phyloP scores from a whole-genome alignment of 2,888 invertebrate species.

The Campoplex capitator region DNA sequence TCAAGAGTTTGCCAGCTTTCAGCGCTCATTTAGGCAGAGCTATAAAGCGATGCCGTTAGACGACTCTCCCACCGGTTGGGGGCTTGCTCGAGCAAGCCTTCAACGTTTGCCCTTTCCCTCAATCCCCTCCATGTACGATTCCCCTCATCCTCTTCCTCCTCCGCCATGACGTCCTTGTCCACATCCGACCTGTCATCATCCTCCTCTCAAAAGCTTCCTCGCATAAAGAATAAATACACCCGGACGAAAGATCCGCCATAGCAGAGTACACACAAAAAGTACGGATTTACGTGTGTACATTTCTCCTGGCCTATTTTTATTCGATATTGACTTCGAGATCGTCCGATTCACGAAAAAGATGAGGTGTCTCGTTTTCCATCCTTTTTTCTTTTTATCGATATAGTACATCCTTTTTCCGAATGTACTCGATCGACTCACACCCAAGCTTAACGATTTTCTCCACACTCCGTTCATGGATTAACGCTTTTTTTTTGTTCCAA shows the following conservation, averaged over 20 bases:
- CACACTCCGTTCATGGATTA: neutral
- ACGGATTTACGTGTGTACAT: slow-evolving; percentile 21
- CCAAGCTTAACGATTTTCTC: neutral
- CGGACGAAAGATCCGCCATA: slow-evolving; percentile 24
- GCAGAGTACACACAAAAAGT: slow-evolving; percentile 50
- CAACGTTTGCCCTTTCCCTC: slow-evolving; percentile 58
- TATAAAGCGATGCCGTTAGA: slow-evolving; percentile 72
- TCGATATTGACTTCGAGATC: slow-evolving; percentile 5
- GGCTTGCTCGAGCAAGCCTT: slow-evolving; percentile 19
- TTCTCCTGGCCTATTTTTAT: slow-evolving; percentile 7
- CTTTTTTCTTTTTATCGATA: neutral
- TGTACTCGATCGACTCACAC: neutral
- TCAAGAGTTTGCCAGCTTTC: slow-evolving; percentile 82
- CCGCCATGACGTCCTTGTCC: slow-evolving; percentile 67
- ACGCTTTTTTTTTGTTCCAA: neutral
- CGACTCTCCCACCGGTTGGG: slow-evolving; percentile 40
- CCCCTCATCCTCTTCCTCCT: slow-evolving; percentile 67
- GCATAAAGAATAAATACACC: slow-evolving; percentile 59
- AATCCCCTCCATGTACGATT: slow-evolving; percentile 57
- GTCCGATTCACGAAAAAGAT: slow-evolving; percentile 8
- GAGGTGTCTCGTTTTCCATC: neutral
- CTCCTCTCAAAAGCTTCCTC: slow-evolving; percentile 57
- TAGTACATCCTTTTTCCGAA: neutral
- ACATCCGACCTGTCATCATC: slow-evolving; percentile 40
- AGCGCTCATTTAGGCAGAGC: slow-evolving; percentile 80